Base-by-base conservation (phyloP, 2,113 vertebrate species). In the Proterorhinus semilunaris region DNA sequence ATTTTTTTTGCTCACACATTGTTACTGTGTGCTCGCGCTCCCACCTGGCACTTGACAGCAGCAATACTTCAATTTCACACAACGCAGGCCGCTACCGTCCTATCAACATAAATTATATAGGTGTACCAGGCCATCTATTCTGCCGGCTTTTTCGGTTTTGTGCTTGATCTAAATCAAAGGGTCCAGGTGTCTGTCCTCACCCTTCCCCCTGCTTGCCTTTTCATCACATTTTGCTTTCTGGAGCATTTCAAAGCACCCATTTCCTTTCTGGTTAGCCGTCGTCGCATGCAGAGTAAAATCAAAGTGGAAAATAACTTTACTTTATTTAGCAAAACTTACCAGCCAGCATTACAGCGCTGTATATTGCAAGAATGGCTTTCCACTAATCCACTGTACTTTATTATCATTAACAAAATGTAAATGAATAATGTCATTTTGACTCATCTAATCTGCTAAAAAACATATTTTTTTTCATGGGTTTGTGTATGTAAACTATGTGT, bases 51-150 rank as follows among this genome's bases (percentile, higher is more conserved):
- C 61, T 66, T 66, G 58, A 51, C 55, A 69, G 57, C 12, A 12
- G 64, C 54, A 65, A 42, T 10, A 61, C 68, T 54, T 68, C 59
- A 62, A 46, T 72, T 66, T 52, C 62, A 66, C 43, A 68, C 53
- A 53, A 42, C 54, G 67, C 50, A 63, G 46, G 16, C 52, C 52
- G 48, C 47, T 6, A 27, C 62, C 51, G 10, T 67, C 42, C 12
- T 10, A 16, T 62, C 71, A 61, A 53, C 59, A 68, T 74, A 36
- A 66, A 74, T 74, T 47, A 68, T 44, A 36, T 9, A 78, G 61
- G 67, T 3, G 10, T 11, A 10, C 52, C 58, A 67, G 16, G 44
- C 27, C 36, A 9, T 16, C 62, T 9, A 10, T 27, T 5, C 21
- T 53, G 36, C 58, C 11, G 6, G 48, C 65, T 48, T 66, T 44